Percentiles rank a stretch among this genome's conserved stretches.
Conservation (phyloP, 2,113 vertebrate genomes). For the Myiagra hebetior region DNA sequence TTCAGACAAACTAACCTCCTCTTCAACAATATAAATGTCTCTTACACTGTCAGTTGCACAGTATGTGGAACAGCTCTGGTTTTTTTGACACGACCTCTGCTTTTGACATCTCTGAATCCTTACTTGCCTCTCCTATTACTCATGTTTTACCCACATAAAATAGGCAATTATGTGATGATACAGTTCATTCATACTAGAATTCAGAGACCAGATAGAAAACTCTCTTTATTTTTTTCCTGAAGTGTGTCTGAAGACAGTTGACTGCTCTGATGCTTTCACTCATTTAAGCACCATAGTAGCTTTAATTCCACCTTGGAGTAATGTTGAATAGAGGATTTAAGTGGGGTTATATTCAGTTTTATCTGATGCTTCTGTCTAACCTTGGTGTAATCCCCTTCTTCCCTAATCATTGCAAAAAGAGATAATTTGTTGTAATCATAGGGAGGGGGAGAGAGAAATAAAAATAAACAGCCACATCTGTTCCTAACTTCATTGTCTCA, state of each 20-base stretch:
- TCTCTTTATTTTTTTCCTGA: neutral
- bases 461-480: constrained; percentile 21
- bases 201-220: neutral
- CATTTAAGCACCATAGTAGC: neutral
- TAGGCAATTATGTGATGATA: neutral
- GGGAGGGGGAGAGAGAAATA: neutral
- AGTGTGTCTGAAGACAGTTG: neutral
- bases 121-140: neutral
- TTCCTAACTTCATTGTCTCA: neutral
- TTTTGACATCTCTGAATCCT: neutral
- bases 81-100: neutral
- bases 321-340: neutral
- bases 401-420: neutral
- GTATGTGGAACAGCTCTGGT: neutral
- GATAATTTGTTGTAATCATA: constrained; percentile 13
- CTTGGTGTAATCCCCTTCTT: neutral
- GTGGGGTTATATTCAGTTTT: neutral
- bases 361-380: constrained; percentile 8
- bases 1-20: neutral
- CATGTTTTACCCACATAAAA: neutral
- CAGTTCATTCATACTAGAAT: neutral
- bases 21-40: neutral
- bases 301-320: neutral
- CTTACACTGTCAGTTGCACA: neutral
- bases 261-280: neutral